Conservation (phyloP, 2,888 invertebrate species). For the Itoplectis maculator region DNA sequence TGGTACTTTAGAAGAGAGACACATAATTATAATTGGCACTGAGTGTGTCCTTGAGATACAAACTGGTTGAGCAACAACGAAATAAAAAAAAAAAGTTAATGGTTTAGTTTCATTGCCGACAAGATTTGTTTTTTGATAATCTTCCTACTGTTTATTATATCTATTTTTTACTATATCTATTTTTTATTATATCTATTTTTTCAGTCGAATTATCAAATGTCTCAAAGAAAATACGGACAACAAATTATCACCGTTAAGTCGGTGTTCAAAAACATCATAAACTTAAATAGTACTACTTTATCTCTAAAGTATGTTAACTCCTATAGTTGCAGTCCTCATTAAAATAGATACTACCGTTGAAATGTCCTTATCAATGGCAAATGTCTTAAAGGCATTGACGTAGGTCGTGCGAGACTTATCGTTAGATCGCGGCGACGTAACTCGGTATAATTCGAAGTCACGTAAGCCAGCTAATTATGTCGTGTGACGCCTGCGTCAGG, state of each 20-base stretch:
- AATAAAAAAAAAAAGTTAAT: too few relatives aligned
- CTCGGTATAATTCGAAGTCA: conserved; percentile 21
- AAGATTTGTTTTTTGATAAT: too few relatives aligned
- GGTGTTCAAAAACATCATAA: not conserved
- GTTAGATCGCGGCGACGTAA: conserved; percentile 3
- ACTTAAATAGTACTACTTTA: not conserved
- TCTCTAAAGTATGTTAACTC: not conserved
- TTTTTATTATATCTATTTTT: not conserved
- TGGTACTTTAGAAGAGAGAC: too few relatives aligned
- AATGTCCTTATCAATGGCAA: conserved; percentile 14
- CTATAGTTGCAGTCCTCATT: not conserved
- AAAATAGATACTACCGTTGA: conserved; percentile 18
- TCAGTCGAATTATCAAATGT: not conserved
- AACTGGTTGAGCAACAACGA: too few relatives aligned
- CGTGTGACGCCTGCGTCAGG: not conserved
- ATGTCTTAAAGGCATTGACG: conserved; percentile 17
- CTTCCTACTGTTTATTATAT: too few relatives aligned
- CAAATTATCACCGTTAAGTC: not conserved
- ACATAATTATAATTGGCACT: too few relatives aligned
- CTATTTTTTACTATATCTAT: not conserved
- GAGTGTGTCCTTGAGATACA: too few relatives aligned
- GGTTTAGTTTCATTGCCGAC: too few relatives aligned
- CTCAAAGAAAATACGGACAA: not conserved
- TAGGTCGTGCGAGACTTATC: conserved; percentile 11
- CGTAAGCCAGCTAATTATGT: not conserved